These are phyloP conservation scores for Tympanoctomys barrerae DNA, from an alignment of 2,797 vertebrate species.

Conservation along the genomic window DNA sequence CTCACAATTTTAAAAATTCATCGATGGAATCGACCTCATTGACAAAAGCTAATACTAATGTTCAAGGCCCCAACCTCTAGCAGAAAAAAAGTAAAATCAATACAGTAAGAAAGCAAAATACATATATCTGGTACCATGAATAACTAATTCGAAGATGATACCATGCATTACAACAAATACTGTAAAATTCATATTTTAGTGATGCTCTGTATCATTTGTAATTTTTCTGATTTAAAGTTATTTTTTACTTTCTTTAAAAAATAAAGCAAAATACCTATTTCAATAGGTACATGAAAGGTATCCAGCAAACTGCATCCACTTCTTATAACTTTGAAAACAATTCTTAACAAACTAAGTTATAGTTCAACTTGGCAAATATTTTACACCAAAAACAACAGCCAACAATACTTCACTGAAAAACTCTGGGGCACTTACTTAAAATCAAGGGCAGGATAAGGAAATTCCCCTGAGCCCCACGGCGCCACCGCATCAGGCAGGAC, in stretches of 20 bases:
- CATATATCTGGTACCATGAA: not conserved
- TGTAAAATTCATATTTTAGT: too few relatives aligned
- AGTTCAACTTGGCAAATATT: not conserved
- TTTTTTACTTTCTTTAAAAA: too few relatives aligned
- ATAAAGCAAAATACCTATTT: not conserved
- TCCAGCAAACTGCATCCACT: not conserved
- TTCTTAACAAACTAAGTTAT: not conserved
- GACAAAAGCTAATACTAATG: not conserved
- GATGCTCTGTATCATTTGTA: too few relatives aligned
- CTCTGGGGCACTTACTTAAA: not conserved
- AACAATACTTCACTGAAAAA: not conserved
- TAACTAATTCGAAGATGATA: too few relatives aligned
- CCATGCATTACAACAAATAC: too few relatives aligned
- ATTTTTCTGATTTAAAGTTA: too few relatives aligned
- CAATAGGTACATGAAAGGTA: not conserved
- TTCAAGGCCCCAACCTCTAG: not conserved
- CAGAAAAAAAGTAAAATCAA: not conserved
- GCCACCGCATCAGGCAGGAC: not conserved
- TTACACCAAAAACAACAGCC: not conserved
- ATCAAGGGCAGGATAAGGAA: not conserved
- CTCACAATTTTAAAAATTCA: not conserved
- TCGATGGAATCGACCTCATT: not conserved
- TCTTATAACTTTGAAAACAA: conserved; percentile 22
- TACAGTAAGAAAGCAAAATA: not conserved
- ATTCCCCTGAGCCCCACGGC: not conserved